Evolutionary conservation across 2,113 vertebrate species (phyloP).

Genomic region (Mesitornis unicolor): DNA sequence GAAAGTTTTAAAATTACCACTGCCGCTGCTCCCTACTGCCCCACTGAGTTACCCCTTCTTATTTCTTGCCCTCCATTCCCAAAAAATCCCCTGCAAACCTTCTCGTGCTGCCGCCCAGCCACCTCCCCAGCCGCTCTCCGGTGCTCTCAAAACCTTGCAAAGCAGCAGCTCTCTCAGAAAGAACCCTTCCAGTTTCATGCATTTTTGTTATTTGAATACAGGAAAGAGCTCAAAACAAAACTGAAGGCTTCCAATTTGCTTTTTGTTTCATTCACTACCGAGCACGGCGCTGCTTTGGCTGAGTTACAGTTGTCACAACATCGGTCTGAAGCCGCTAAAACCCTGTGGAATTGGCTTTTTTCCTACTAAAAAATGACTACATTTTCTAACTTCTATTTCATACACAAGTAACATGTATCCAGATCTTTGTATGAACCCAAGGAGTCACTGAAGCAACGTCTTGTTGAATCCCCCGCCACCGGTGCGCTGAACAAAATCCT

Average conservation of each 20-base stretch:
- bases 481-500: accelerated
- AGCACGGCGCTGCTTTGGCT: neutral
- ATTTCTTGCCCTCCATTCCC: neutral
- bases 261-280: neutral
- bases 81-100: accelerated
- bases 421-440: neutral
- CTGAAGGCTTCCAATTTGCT: neutral
- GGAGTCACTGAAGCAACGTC: neutral
- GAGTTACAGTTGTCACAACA: neutral
- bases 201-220: neutral
- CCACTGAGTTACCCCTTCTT: neutral
- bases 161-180: neutral
- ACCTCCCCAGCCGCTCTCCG: accelerated
- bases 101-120: accelerated
- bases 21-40: neutral
- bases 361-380: neutral
- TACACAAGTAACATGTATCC: neutral
- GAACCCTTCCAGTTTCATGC: neutral
- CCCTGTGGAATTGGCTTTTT: neutral
- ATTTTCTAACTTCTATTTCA: neutral
- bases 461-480: accelerated
- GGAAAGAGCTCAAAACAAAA: neutral
- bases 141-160: neutral
- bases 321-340: neutral
- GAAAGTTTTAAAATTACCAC: neutral